Conservation (phyloP, 2,797 vertebrate genomes). For the Falco biarmicus region DNA sequence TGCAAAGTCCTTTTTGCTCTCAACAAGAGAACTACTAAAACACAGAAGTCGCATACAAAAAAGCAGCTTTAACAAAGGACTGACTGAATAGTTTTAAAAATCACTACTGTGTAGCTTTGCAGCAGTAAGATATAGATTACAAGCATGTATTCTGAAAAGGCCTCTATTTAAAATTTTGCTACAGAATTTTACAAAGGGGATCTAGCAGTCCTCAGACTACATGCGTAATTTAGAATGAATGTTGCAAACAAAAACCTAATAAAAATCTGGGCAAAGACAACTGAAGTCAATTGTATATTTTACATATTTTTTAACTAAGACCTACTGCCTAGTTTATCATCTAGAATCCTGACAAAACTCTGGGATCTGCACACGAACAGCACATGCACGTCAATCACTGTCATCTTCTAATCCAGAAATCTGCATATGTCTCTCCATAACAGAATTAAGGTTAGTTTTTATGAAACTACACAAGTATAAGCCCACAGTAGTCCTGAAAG, state of each 20-base stretch:
- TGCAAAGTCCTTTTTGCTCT: slow-evolving; percentile 9
- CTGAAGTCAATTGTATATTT: neutral
- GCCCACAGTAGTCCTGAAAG: neutral
- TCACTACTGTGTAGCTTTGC: slow-evolving; percentile 50
- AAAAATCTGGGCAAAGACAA: neutral
- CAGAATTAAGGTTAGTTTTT: neutral
- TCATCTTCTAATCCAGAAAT: neutral
- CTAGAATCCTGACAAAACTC: neutral
- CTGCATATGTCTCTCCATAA: neutral
- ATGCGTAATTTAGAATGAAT: neutral
- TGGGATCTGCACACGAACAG: neutral
- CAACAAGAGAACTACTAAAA: slow-evolving; percentile 46
- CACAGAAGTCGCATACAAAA: slow-evolving; percentile 37
- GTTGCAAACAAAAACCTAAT: neutral
- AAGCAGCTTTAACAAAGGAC: slow-evolving; percentile 46
- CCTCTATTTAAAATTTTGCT: neutral
- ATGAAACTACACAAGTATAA: neutral
- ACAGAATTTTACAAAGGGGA: neutral
- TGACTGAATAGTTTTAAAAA: slow-evolving; percentile 64
- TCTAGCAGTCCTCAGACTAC: neutral
- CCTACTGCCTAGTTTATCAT: neutral
- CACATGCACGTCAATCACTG: neutral
- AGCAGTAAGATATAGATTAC: neutral
- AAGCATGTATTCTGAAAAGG: neutral
- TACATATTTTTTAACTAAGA: neutral